Evolutionary conservation across 2,797 vertebrate genomes (phyloP), one percentile per base, ranked within the genome.

Genomic region (Danio jaintianensis): DNA sequence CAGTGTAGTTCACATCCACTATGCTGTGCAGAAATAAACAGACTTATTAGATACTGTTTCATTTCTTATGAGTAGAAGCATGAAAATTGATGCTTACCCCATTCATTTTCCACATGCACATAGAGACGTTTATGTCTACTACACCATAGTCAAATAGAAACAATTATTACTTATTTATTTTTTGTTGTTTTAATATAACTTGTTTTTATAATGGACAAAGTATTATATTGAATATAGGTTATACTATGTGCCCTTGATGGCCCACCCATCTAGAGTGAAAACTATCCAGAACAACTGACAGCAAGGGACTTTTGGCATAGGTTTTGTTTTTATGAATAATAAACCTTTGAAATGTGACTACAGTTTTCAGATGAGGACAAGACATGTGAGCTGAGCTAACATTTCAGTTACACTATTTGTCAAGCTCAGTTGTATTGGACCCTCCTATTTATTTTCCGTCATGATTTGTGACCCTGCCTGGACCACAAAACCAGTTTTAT

Each of bases 311-410:
- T 72, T 71, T 6, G 5, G 11, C 5, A 12, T 61, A 36, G 40
- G 58, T 62, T 79, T 71, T 70, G 55, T 29, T 48, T 71, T n/a
- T 71, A 15, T 53, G 20, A 63, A 64, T 64, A 56, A 64, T 20
- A 72, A 45, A 20, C 69, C 40, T 73, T 63, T 64, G 48, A 73
- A 80, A 73, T 55, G 16, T 18, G 58, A 55, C 77, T 72, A 68
- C 36, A 18, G 55, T 62, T 64, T 47, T 64, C 68, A 72, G 55
- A 64, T 20, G 59, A 80, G 6, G 20, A 56, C 38, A 70, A 59
- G 38, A 48, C 22, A 59, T 61, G 11, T 29, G 29, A 29, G 29
- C 29, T 18, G 52, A 22, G 42, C 29, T 69, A 70, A 58, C 53
- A 50, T 69, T 69, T 78, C 55, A 78, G 43, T 7, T 38, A 69